Evolutionary conservation across 2,888 invertebrate genomes (phyloP).

Genomic region (Brenthis hecate): DNA sequence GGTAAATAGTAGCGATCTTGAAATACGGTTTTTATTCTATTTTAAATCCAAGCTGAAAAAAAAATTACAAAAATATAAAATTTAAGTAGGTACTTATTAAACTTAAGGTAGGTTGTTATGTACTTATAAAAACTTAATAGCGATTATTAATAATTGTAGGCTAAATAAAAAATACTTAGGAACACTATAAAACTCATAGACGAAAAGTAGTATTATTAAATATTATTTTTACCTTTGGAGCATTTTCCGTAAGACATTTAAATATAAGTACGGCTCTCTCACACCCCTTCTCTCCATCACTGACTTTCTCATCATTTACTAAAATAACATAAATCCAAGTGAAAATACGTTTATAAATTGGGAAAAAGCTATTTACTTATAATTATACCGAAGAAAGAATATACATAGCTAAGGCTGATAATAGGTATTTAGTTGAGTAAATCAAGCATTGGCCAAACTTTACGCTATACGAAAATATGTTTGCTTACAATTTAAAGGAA

Average conservation of each 20-base stretch:
- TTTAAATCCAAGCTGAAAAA: constrained; percentile 67
- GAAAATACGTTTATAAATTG: not conserved
- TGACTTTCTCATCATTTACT: constrained; percentile 64
- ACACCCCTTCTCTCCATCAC: constrained; percentile 69
- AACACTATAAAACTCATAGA: too few species aligned
- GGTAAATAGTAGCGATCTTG: not conserved
- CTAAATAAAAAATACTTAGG: too few species aligned
- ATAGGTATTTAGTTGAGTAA: too few species aligned
- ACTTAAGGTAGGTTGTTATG: not conserved
- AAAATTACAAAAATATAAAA: constrained; percentile 13
- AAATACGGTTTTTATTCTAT: constrained; percentile 42
- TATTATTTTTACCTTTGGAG: constrained; percentile 56
- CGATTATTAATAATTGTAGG: too few species aligned
- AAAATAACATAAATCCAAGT: constrained; percentile 38
- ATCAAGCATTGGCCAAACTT: too few species aligned
- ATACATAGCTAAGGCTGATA: not conserved
- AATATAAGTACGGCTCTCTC: constrained; percentile 67
- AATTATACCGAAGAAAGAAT: not conserved
- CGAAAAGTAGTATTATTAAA: too few species aligned
- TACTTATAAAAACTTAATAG: too few species aligned
- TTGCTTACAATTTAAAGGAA: not conserved
- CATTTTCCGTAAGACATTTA: constrained; percentile 62
- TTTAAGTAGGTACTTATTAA: too few species aligned
- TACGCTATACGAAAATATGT: not conserved
- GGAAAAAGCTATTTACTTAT: not conserved